A percentile compares a stretch with the other conserved stretches of the same genome.
Evolutionary conservation across 2,888 invertebrate species (phyloP).

Genomic region (Xiphydria camelus): DNA sequence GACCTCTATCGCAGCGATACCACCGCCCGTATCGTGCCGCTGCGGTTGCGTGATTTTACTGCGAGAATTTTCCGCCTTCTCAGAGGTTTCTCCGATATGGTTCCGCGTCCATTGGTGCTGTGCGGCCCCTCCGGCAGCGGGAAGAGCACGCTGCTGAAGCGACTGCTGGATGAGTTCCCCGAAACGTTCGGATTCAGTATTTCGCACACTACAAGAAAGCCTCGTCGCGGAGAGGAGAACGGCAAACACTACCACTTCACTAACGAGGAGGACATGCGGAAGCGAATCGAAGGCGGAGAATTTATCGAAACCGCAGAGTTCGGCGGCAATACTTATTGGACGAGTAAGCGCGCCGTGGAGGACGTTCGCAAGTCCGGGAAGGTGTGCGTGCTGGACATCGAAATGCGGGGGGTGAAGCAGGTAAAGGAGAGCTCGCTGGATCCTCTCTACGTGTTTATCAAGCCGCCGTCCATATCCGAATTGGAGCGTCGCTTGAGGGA

Average conservation of each 20-base stretch:
- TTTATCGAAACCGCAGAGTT: conserved; percentile 93
- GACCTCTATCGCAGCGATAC: no score
- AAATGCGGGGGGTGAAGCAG: conserved; percentile 91
- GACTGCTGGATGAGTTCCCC: conserved; percentile 84
- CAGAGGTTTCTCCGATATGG: conserved; percentile 47
- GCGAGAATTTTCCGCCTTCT: no score
- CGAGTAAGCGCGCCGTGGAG: conserved; percentile 86
- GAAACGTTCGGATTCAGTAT: conserved; percentile 93
- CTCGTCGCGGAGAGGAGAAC: conserved; percentile 76
- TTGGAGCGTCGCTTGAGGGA: conserved; percentile 74
- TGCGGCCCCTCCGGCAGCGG: conserved; percentile 97
- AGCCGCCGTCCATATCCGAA: conserved; percentile 84
- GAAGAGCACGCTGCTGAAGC: conserved; percentile 89
- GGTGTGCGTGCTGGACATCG: conserved; percentile 92
- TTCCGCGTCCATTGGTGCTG: conserved; percentile 79
- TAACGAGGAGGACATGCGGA: conserved; percentile 73
- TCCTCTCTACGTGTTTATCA: conserved; percentile 85
- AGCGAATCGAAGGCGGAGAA: conserved; percentile 75
- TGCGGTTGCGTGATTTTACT: no score
- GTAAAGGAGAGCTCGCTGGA: conserved; percentile 81
- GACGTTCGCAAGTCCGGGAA: conserved; percentile 79
- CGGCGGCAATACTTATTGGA: conserved; percentile 95
- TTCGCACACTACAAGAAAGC: conserved; percentile 86
- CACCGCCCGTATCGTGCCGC: no score
- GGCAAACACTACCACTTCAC: conserved; percentile 90